phyloP scores from a whole-genome alignment of 2,113 vertebrate species.

The Hepsetus odoe region DNA sequence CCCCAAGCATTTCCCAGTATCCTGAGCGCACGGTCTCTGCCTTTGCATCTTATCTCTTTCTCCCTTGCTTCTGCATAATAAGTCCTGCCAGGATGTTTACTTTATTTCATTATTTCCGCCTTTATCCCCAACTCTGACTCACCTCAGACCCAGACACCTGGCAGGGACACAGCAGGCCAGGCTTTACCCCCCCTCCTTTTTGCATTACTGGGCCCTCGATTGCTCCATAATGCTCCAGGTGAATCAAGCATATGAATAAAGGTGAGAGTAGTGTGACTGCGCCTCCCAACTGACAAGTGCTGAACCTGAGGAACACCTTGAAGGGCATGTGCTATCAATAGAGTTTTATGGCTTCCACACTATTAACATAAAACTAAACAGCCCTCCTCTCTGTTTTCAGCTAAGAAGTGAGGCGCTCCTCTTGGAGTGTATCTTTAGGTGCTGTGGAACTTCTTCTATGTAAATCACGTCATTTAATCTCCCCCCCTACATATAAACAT shows the following conservation, averaged over 20 bases:
- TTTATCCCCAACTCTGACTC: constrained; percentile 51
- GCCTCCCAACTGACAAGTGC: constrained; percentile 88
- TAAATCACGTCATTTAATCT: constrained; percentile 13
- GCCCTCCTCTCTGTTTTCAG: constrained; percentile 25
- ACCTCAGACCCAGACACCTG: constrained; percentile 62
- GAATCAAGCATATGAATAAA: constrained; percentile 98
- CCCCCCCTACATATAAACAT: constrained; percentile 17
- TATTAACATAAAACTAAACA: constrained; percentile 79
- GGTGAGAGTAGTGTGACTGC: constrained; percentile 91
- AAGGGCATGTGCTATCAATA: constrained; percentile 84
- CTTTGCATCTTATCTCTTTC: constrained; percentile 15
- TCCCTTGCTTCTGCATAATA: constrained; percentile 53
- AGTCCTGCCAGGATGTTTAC: constrained; percentile 23
- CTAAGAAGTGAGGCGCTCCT: not conserved
- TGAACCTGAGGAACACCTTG: constrained; percentile 92
- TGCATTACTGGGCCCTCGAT: constrained; percentile 67
- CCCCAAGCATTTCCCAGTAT: not conserved
- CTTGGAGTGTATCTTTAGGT: not conserved
- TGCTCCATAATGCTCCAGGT: constrained; percentile 86
- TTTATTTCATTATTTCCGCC: constrained; percentile 56
- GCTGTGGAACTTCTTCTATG: constrained; percentile 5
- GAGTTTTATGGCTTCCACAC: constrained; percentile 74
- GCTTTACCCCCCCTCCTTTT: constrained; percentile 63
- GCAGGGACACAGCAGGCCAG: constrained; percentile 58
- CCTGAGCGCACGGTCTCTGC: not conserved